phyloP scores from a whole-genome alignment of 2,797 vertebrate species.

The Miichthys miiuy region DNA sequence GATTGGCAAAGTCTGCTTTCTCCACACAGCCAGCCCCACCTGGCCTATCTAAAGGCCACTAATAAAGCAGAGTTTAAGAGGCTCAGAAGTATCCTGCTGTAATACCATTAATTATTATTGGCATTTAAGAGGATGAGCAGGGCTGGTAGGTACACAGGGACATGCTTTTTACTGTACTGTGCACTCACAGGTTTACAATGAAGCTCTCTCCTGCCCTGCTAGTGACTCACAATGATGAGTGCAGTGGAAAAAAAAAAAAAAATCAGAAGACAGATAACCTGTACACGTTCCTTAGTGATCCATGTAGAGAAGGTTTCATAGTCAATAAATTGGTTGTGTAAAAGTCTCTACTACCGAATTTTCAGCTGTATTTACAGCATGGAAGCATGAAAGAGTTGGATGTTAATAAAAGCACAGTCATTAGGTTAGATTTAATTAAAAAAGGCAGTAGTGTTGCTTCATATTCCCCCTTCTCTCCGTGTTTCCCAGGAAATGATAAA shows the following conservation, averaged over 20 bases:
- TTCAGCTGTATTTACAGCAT: conserved; percentile 64
- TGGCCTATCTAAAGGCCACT: conserved; percentile 68
- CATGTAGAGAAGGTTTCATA: conserved; percentile 36
- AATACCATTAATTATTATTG: conserved; percentile 85
- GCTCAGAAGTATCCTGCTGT: conserved; percentile 79
- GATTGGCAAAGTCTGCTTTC: conserved; percentile 40
- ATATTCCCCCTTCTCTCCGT: conserved; percentile 79
- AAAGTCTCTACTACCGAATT: conserved; percentile 60
- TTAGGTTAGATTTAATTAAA: conserved; percentile 85
- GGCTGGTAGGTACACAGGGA: conserved; percentile 70
- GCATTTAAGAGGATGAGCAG: conserved; percentile 81
- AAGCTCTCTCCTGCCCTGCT: conserved; percentile 32
- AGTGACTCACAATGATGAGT: conserved; percentile 30
- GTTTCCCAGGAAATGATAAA: conserved; percentile 87
- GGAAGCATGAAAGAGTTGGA: conserved; percentile 67
- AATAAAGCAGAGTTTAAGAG: conserved; percentile 81
- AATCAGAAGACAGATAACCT: conserved; percentile 23
- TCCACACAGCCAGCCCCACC: conserved; percentile 42
- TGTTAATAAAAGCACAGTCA: conserved; percentile 82
- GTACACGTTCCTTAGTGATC: conserved; percentile 25
- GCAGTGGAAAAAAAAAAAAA: neutral
- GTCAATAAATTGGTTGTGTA: conserved; percentile 55
- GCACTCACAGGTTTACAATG: conserved; percentile 72
- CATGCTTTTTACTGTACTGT: conserved; percentile 74
- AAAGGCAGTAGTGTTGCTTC: conserved; percentile 78